Conservation (phyloP, 2,888 invertebrate genomes). For the Cataglyphis albicans region DNA sequence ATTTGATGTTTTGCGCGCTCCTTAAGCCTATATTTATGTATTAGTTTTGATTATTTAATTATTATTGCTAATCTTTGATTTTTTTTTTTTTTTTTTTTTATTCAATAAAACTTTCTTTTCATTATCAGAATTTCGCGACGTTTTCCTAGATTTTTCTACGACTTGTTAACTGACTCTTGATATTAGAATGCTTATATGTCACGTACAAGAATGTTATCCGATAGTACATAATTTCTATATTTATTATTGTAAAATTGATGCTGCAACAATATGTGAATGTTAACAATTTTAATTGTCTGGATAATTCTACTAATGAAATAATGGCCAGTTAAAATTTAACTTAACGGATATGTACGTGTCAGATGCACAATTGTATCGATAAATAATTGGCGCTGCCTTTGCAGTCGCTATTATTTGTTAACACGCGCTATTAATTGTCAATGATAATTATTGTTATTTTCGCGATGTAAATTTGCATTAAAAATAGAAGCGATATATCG, state of each 20-base stretch:
- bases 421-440: not conserved
- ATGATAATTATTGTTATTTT: conserved; percentile 35
- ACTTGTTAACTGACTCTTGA: not conserved
- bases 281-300: not conserved
- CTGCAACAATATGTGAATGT: not conserved
- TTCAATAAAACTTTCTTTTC: not conserved
- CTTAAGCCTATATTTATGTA: too few species aligned
- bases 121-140: not conserved
- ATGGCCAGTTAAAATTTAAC: not conserved
- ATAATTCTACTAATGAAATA: conserved; percentile 11
- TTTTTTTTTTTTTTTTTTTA: not conserved
- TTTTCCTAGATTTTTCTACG: not conserved
- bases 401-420: conserved; percentile 18
- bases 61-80: conserved; percentile 3
- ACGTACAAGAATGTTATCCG: not conserved
- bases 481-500: conserved; percentile 6
- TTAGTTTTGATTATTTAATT: too few species aligned
- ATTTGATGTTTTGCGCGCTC: too few species aligned
- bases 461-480: conserved; percentile 4
- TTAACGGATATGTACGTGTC: not conserved
- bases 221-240: not conserved
- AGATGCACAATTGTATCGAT: not conserved
- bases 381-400: conserved; percentile 12
- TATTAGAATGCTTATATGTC: not conserved
- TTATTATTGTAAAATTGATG: not conserved